Conservation (phyloP, 2,797 vertebrate species). For the Tiaroga cobitis region DNA sequence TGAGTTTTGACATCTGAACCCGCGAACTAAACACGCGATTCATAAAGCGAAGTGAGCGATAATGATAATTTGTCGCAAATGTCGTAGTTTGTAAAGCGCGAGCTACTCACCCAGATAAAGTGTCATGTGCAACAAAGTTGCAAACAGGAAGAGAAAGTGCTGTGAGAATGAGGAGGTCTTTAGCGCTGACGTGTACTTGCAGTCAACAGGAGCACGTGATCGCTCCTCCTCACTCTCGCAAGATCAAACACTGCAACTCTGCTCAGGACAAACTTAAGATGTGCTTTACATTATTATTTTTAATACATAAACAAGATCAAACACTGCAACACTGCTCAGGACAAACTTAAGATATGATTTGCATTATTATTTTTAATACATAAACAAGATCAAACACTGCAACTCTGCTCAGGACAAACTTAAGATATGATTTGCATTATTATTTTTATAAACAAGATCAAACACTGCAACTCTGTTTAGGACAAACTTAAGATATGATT, state of each 20-base stretch:
- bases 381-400: not conserved
- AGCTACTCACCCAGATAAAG: slow-evolving; percentile 62
- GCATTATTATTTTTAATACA: not conserved
- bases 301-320: not conserved
- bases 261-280: not conserved
- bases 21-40: not conserved
- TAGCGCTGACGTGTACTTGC: slow-evolving; percentile 80
- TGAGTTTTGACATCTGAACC: not conserved
- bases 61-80: not conserved
- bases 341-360: not conserved
- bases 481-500: rapidly evolving
- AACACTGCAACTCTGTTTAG: not conserved
- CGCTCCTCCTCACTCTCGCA: slow-evolving; percentile 9
- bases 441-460: not conserved
- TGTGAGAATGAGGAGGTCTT: slow-evolving; percentile 50
- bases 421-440: rapidly evolving
- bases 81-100: not conserved
- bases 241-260: not conserved
- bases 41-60: not conserved
- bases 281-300: not conserved
- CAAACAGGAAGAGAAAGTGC: slow-evolving; percentile 73
- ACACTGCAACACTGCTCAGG: not conserved
- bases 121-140: slow-evolving; percentile 59
- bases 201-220: slow-evolving; percentile 63
- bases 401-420: not conserved